Conservation (phyloP, 1,140 invertebrate genomes). For the Lutraria rhynchaena region DNA sequence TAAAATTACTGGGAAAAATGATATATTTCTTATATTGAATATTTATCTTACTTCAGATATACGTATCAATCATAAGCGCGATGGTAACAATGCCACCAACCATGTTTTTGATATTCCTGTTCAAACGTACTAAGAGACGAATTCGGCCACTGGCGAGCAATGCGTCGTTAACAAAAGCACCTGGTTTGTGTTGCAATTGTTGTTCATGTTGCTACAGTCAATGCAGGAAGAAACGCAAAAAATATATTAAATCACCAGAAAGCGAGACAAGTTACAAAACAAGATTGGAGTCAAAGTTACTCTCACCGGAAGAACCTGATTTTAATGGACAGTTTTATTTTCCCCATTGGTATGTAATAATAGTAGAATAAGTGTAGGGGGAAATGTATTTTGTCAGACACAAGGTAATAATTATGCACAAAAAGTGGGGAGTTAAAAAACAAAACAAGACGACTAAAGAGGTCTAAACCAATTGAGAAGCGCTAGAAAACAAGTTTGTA, state of each 20-base stretch:
- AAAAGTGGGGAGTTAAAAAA: too few species aligned
- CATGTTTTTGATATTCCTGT: background rate
- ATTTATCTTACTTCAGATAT: conserved; percentile 1
- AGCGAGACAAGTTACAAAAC: background rate
- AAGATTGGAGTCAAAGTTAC: background rate
- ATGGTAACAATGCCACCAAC: background rate
- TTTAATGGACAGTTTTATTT: background rate
- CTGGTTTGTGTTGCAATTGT: too few species aligned
- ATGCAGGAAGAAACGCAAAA: too few species aligned
- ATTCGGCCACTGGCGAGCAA: background rate
- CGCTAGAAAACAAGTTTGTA: too few species aligned
- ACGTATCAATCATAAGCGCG: conserved; percentile 21
- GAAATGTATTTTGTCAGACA: too few species aligned
- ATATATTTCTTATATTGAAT: background rate
- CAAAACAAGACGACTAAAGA: too few species aligned
- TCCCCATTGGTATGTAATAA: background rate
- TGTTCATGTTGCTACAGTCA: too few species aligned
- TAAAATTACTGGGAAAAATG: background rate
- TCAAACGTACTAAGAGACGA: conserved; percentile 2
- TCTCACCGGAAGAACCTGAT: background rate
- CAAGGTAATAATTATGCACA: too few species aligned
- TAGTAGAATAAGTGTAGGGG: too few species aligned
- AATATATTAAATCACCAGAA: background rate
- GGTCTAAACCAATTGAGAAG: too few species aligned
- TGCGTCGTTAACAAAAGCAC: background rate